These are phyloP conservation scores for Himalopsyche tibetana DNA, from an alignment of 2,888 invertebrate genomes.

Conservation along the genomic window DNA sequence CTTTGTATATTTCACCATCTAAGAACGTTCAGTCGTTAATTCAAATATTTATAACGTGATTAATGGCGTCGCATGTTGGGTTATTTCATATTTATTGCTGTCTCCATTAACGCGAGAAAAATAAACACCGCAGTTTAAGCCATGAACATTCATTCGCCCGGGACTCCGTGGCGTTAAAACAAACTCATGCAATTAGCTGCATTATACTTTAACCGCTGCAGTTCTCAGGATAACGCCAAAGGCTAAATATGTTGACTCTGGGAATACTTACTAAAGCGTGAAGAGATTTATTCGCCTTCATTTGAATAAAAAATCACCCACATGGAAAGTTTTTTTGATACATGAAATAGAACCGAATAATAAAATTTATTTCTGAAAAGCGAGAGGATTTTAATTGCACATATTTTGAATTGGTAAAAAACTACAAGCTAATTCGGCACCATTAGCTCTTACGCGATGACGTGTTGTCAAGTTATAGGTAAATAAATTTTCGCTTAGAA, in stretches of 20 bases:
- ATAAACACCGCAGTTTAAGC: constrained; percentile 5
- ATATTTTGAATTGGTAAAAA: no score
- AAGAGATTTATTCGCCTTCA: not conserved
- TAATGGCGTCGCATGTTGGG: not conserved
- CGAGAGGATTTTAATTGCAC: no score
- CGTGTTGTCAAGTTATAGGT: no score
- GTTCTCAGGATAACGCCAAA: constrained; percentile 23
- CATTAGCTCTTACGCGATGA: no score
- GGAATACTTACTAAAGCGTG: constrained; percentile 10
- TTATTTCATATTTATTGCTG: not conserved
- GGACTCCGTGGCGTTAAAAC: not conserved
- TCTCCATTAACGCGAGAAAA: constrained; percentile 15
- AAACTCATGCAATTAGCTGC: constrained; percentile 26
- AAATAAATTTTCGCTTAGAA: no score
- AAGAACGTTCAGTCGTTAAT: not conserved
- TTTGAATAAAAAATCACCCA: no score
- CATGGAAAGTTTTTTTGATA: no score
- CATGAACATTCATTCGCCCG: constrained; percentile 14
- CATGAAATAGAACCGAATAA: no score
- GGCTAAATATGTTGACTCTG: constrained; percentile 34
- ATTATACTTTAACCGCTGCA: constrained; percentile 16
- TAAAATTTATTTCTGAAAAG: no score
- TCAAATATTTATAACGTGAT: constrained; percentile 24
- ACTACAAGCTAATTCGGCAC: no score
- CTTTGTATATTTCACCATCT: constrained; percentile 24